These are phyloP conservation scores for Lithobates sylvaticus DNA, from an alignment of 2,797 vertebrate genomes.

Conservation along the genomic window DNA sequence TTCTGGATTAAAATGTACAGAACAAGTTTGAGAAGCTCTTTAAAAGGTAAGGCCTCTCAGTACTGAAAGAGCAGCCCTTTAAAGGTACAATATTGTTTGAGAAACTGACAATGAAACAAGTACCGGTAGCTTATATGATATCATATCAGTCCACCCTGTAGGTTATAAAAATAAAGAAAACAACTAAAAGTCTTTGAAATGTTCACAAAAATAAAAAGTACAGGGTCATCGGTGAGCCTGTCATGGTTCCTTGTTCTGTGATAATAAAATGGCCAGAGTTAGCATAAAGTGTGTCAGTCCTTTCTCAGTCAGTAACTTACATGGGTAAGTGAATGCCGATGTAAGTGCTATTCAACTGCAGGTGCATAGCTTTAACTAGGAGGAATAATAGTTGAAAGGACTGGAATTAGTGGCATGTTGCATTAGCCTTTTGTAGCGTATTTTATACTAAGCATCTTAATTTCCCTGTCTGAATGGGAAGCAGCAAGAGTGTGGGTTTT, in stretches of 20 bases:
- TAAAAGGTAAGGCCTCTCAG: too few species aligned
- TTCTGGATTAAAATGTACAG: too few species aligned
- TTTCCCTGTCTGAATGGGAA: conserved; percentile 99
- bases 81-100: conserved; percentile 29
- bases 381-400: conserved; percentile 94
- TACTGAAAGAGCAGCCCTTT: too few species aligned
- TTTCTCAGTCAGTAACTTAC: conserved; percentile 82
- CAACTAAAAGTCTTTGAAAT: conserved; percentile 66
- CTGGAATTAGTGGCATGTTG: conserved; percentile 97
- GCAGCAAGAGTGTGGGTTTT: conserved; percentile 96
- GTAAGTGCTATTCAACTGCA: conserved; percentile 98
- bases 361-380: conserved; percentile 98
- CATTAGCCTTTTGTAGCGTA: conserved; percentile 99
- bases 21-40: too few species aligned
- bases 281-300: conserved; percentile 85
- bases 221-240: conserved; percentile 80
- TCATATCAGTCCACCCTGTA: conserved; percentile 66
- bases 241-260: conserved; percentile 79
- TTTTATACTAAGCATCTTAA: conserved; percentile 99
- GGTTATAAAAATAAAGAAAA: conserved; percentile 63
- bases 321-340: conserved; percentile 91
- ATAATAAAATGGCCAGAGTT: conserved; percentile 64
- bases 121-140: conserved; percentile 41
- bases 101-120: conserved; percentile 55
- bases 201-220: conserved; percentile 70